A percentile compares a stretch with the other conserved stretches of the same genome.
Conservation (phyloP, 2,113 vertebrate genomes). For the Percopsis transmontana region DNA sequence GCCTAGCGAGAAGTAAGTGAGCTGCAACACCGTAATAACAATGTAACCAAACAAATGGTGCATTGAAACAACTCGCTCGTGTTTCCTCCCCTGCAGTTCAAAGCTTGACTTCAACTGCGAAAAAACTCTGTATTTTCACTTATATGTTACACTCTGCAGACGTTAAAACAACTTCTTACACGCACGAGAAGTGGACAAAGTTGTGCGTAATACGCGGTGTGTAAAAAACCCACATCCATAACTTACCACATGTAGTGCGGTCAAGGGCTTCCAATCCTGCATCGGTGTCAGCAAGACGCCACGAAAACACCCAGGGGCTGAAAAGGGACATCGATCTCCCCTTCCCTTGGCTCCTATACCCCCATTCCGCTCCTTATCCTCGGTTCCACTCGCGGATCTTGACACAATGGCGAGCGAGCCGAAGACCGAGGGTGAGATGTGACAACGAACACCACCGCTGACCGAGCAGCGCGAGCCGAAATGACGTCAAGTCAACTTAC, state of each 20-base stretch:
- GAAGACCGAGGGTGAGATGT: conserved; percentile 22
- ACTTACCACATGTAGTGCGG: conserved; percentile 55
- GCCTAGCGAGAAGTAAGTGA: not conserved
- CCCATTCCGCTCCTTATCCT: conserved; percentile 5
- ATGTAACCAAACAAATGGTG: not conserved
- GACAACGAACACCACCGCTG: conserved; percentile 4
- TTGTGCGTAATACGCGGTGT: not conserved
- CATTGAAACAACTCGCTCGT: not conserved
- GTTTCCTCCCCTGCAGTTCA: too few relatives aligned
- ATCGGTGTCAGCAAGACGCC: conserved; percentile 25
- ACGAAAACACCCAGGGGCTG: conserved; percentile 6
- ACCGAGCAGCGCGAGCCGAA: not conserved
- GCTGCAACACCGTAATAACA: not conserved
- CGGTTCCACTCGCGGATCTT: not conserved
- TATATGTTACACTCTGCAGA: not conserved
- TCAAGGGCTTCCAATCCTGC: conserved; percentile 37
- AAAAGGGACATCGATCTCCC: not conserved
- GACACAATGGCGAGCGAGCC: conserved; percentile 35
- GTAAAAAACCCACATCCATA: not conserved
- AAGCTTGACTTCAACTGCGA: too few relatives aligned
- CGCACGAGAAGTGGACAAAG: not conserved
- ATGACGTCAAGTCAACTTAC: conserved; percentile 18
- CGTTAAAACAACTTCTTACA: not conserved
- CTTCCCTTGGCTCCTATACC: not conserved
- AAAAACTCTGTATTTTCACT: not conserved